Evolutionary conservation across 2,113 vertebrate genomes (phyloP), one percentile per base, ranked within the genome.

Genomic region (Ictalurus punctatus): DNA sequence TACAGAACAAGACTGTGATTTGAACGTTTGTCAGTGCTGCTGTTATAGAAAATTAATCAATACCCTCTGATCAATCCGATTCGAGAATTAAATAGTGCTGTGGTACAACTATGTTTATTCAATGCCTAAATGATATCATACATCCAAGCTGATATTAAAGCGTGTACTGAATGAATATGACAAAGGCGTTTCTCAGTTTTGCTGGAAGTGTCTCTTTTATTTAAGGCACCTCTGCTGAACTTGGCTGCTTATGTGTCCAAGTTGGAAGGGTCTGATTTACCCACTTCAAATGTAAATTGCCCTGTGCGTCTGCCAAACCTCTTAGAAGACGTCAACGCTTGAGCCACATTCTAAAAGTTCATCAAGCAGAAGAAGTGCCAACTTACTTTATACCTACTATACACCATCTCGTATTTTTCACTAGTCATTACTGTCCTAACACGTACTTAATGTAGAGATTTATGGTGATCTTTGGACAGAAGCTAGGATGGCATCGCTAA

Each of bases 261-360:
- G 40, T 71, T 85, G 63, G 83, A 69, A 65, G 37, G 58, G 34
- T 61, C 34, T 40, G 58, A 83, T 83, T 61, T 83, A 61, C 30
- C 58, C 83, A 84, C 44, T 67, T 84, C 25, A 84, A 69, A 84
- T 61, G 56, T 40, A 37, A 82, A 82, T 59, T 82, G 54, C 56
- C 59, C 65, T 69, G 14, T 19, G 61, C 6, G 6, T 48, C 52
- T 30, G 63, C 61, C 83, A 85, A 85, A 85, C 80, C 54, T 37
- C 79, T 81, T 9, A 58, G 52, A 81, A 25, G n/a, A 48, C 16
- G 17, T 5, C 30, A 40, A 25, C 30, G 25, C 58, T 61, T 40
- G 19, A 83, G 19, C 21, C 54, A 37, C 30, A 59, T 82, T 59
- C 80, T 12, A 2, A 30, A 81, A 34, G n/a, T 82, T 59, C 56